Percentiles rank a stretch among this genome's conserved stretches.
Evolutionary conservation across 2,888 invertebrate species (phyloP).

Genomic region (Philonicus albiceps): DNA sequence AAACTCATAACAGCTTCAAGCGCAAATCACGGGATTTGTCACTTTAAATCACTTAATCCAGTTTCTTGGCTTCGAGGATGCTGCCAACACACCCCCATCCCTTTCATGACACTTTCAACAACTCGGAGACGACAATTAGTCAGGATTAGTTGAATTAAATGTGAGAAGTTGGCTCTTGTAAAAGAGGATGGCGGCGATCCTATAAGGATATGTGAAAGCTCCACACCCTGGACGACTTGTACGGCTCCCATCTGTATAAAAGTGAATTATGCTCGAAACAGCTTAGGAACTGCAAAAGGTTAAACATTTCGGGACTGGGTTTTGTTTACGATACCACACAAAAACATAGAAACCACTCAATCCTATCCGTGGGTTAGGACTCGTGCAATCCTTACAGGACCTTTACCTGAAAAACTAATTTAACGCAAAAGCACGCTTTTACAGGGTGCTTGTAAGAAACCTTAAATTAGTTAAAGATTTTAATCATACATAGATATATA

Average conservation of each 20-base stretch:
- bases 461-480: neutral
- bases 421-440: neutral
- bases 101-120: conserved; percentile 36
- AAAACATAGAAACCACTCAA: neutral
- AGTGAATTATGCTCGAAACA: neutral
- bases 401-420: neutral
- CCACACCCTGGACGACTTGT: neutral
- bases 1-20: conserved; percentile 46
- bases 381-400: neutral
- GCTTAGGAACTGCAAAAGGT: neutral
- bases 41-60: conserved; percentile 45
- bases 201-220: neutral
- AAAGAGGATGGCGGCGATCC: neutral
- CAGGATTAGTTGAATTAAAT: conserved; percentile 40
- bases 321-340: neutral
- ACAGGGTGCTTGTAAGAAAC: neutral
- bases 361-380: neutral
- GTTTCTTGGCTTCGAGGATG: conserved; percentile 38
- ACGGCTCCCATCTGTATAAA: neutral
- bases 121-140: conserved; percentile 37
- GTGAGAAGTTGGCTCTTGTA: conserved; percentile 33
- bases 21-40: conserved; percentile 49
- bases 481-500: neutral
- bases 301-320: neutral
- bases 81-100: neutral